phyloP scores from a whole-genome alignment of 2,888 invertebrate species.

The Drosophila barbarae region DNA sequence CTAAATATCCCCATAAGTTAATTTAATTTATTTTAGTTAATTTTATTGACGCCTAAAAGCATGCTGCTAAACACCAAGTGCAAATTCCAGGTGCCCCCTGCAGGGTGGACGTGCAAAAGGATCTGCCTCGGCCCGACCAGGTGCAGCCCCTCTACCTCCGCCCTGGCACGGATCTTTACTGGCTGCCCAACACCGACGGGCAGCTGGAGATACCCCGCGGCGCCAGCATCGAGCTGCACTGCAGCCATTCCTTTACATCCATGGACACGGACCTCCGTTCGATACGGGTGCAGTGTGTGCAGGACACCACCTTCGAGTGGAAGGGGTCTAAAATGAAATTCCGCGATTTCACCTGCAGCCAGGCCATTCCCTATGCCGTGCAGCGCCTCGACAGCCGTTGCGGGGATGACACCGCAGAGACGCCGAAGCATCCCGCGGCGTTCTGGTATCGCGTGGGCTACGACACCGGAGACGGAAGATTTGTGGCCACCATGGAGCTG shows the following conservation, averaged over 20 bases:
- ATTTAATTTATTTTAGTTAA: neutral
- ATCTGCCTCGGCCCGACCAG: slow-evolving; percentile 74
- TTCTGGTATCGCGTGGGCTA: slow-evolving; percentile 78
- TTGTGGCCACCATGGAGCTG: slow-evolving; percentile 77
- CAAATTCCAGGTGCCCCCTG: slow-evolving; percentile 51
- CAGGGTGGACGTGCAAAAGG: slow-evolving; percentile 62
- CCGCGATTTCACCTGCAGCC: slow-evolving; percentile 58
- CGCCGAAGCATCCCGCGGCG: slow-evolving; percentile 18
- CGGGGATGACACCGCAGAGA: slow-evolving; percentile 29
- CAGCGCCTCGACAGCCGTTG: slow-evolving; percentile 59
- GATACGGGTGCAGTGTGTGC: slow-evolving; percentile 59
- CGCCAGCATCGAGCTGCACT: slow-evolving; percentile 73
- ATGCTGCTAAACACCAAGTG: neutral
- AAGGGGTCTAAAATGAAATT: slow-evolving; percentile 58
- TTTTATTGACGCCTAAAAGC: slow-evolving; percentile 3
- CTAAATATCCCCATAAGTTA: too few species aligned
- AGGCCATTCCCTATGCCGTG: slow-evolving; percentile 56
- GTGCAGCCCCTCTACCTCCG: slow-evolving; percentile 83
- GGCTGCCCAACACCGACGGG: slow-evolving; percentile 70
- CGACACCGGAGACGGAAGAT: slow-evolving; percentile 64
- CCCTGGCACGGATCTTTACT: slow-evolving; percentile 73
- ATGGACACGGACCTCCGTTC: slow-evolving; percentile 34
- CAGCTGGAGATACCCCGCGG: slow-evolving; percentile 67
- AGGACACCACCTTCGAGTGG: slow-evolving; percentile 62
- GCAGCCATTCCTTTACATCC: slow-evolving; percentile 59